phyloP scores from a whole-genome alignment of 2,888 invertebrate species.

The Cryptosula pallasiana region DNA sequence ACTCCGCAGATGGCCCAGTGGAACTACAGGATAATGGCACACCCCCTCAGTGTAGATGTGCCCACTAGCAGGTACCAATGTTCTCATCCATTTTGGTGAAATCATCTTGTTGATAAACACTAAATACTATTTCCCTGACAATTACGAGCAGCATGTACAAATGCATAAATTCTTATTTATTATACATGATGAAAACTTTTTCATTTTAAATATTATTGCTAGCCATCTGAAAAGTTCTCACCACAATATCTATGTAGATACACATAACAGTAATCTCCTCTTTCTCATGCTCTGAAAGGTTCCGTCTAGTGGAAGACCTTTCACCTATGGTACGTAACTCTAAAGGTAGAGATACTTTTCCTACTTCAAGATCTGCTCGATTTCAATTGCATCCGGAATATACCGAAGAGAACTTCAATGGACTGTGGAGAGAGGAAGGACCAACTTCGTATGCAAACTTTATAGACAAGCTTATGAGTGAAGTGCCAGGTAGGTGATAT shows the following conservation, averaged over 20 bases:
- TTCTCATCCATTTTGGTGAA: not conserved
- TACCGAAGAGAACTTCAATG: not conserved
- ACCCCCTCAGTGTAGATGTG: slow-evolving; percentile 29
- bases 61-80: slow-evolving; percentile 22
- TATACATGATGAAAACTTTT: too few relatives aligned
- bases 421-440: slow-evolving; percentile 14
- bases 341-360: not conserved
- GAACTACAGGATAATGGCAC: slow-evolving; percentile 26
- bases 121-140: too few relatives aligned
- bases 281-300: too few relatives aligned
- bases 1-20: slow-evolving; percentile 25
- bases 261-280: too few relatives aligned
- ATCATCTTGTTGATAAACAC: not conserved
- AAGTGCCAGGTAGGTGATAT: slow-evolving; percentile 23
- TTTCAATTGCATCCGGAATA: slow-evolving; percentile 13
- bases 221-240: too few relatives aligned
- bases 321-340: not conserved
- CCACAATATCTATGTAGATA: too few relatives aligned
- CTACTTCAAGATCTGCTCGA: not conserved
- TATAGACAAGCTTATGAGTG: slow-evolving; percentile 20
- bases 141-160: too few relatives aligned
- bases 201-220: too few relatives aligned
- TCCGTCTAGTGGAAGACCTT: not conserved
- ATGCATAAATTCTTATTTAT: too few relatives aligned
- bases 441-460: not conserved